Evolutionary conservation across 1,140 invertebrate species (phyloP), one percentile per base, ranked within the genome.

Genomic region (Aporrectodea caliginosa): DNA sequence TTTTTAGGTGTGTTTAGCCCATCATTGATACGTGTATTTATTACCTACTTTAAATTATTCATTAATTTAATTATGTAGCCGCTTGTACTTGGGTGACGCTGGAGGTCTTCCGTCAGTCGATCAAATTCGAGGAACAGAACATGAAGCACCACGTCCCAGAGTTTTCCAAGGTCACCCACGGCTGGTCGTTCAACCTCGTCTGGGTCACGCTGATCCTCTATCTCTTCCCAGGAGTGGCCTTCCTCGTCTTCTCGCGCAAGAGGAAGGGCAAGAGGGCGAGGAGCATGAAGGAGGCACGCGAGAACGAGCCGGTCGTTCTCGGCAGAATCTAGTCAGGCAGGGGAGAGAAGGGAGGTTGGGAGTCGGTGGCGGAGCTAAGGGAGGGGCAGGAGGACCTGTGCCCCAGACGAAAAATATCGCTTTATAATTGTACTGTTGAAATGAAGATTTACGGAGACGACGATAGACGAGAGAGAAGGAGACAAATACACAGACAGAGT

Each of bases 271-370:
- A 93, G 80, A 93, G 93, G 83, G 93, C 93, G 6, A 82, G 78
- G 27, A 84, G 83, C 30, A 91, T 92, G 0, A 93, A 91, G 30
- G 93, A 94, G 30, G 93, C 93, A 0, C 92, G 93, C 91, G 93
- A 93, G 29, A 94, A 95, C 83, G 94, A 94, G 84, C 93, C 93
- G 0, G 93, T 93, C 29, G 93, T 93, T 81, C 93, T 95, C 81
- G 93, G 93, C 81, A 92, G 93, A 74, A 12, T 58, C 43, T 58
- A 58, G 43, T n/a, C n/a, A n/a, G n/a, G n/a, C n/a, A n/a, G n/a
- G n/a, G n/a, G n/a, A n/a, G n/a, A n/a, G n/a, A n/a, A n/a, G n/a
- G n/a, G n/a, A n/a, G n/a, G n/a, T n/a, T n/a, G n/a, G n/a, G n/a
- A n/a, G n/a, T n/a, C n/a, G n/a, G n/a, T n/a, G n/a, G n/a, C n/a